Evolutionary conservation across 2,888 invertebrate species (phyloP).

Genomic region (Prosapia bicincta): DNA sequence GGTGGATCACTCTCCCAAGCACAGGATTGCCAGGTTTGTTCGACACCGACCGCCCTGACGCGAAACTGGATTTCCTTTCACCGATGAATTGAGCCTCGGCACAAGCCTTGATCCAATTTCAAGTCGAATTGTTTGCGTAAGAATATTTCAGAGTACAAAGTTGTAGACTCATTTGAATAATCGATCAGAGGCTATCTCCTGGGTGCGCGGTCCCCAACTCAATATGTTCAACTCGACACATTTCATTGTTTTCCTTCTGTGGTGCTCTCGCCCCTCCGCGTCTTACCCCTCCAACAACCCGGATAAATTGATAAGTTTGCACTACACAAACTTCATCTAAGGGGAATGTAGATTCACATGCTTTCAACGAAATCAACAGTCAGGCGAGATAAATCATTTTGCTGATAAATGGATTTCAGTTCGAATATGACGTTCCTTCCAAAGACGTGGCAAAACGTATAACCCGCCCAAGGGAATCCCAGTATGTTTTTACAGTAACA

Average conservation of each 20-base stretch:
- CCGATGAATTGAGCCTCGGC: not conserved
- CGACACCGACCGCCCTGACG: no score
- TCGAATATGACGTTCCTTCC: no score
- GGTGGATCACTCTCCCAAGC: no score
- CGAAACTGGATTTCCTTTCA: no score
- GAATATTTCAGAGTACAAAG: conserved; percentile 11
- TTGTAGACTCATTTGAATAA: conserved; percentile 23
- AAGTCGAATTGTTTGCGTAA: conserved; percentile 20
- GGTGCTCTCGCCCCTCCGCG: not conserved
- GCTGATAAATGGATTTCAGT: not conserved
- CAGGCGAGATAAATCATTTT: not conserved
- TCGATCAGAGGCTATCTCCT: conserved; percentile 6
- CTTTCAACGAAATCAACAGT: not conserved
- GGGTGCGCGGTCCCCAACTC: not conserved
- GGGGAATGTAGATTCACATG: not conserved
- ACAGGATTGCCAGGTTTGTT: no score
- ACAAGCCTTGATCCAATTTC: conserved; percentile 14
- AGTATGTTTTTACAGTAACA: no score
- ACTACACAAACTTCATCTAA: not conserved
- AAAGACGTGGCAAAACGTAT: no score
- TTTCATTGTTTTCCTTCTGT: not conserved
- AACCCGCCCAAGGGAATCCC: no score
- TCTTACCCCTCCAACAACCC: not conserved
- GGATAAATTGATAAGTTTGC: not conserved
- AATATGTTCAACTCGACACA: conserved; percentile 2